phyloP scores from a whole-genome alignment of 2,113 vertebrate species.

The Apistogramma diplotaenia region DNA sequence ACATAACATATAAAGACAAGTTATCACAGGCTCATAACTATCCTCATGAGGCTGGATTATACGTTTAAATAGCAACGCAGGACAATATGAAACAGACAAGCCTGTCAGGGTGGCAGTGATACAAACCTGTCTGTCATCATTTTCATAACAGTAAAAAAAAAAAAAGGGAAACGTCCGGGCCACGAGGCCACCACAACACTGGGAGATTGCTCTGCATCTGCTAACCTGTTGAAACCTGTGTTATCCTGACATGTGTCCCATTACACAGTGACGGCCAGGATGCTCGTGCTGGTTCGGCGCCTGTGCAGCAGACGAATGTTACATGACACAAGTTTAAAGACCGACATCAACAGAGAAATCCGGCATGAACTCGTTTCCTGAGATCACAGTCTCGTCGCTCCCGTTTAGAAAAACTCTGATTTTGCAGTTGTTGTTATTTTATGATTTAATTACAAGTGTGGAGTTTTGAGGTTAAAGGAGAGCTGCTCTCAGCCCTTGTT shows the following conservation, averaged over 20 bases:
- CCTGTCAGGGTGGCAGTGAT: background rate
- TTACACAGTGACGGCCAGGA: conserved; percentile 30
- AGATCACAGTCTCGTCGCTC: background rate
- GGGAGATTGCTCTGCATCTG: background rate
- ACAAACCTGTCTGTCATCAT: background rate
- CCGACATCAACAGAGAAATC: conserved; percentile 22
- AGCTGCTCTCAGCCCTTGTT: conserved; percentile 52
- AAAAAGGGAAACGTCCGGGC: background rate
- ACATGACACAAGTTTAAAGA: conserved; percentile 1
- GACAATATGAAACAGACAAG: background rate
- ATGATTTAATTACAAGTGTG: conserved; percentile 71
- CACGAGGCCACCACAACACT: background rate
- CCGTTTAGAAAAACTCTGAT: conserved; percentile 29
- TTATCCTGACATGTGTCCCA: conserved; percentile 33
- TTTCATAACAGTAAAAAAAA: background rate
- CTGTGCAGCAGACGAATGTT: conserved; percentile 1
- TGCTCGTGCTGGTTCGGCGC: background rate
- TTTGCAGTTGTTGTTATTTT: conserved; percentile 62
- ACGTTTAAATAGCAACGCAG: background rate
- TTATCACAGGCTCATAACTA: background rate
- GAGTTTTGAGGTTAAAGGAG: conserved; percentile 50
- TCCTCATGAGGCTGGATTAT: background rate
- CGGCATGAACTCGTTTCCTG: conserved; percentile 25
- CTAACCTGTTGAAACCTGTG: conserved; percentile 41
- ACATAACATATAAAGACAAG: background rate